These are phyloP conservation scores for Macrobrachium rosenbergii DNA, from an alignment of 1,140 invertebrate genomes.

Conservation along the genomic window DNA sequence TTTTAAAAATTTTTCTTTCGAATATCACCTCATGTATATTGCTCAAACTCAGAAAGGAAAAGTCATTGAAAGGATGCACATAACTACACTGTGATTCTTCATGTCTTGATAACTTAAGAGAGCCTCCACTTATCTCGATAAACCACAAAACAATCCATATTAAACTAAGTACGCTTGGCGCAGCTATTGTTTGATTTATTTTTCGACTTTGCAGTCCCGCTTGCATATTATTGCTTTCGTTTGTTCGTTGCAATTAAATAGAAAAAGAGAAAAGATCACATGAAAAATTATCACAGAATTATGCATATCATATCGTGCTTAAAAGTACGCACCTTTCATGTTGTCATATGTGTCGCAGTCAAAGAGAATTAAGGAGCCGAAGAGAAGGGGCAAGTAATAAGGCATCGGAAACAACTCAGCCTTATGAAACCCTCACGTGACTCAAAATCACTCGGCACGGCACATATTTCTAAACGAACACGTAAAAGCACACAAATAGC, in stretches of 20 bases:
- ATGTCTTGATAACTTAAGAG: background rate
- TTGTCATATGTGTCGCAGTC: constrained; percentile 49
- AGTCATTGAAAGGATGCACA: background rate
- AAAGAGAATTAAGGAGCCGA: constrained; percentile 27
- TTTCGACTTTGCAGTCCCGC: constrained; percentile 63
- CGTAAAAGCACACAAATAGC: constrained; percentile 61
- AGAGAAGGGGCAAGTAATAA: constrained; percentile 18
- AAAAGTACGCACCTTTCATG: constrained; percentile 63
- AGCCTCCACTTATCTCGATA: constrained; percentile 49
- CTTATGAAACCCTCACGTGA: constrained; percentile 32
- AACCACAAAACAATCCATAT: constrained; percentile 61
- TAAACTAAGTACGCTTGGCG: constrained; percentile 61
- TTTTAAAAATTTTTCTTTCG: too few species aligned
- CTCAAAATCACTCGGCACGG: constrained; percentile 20
- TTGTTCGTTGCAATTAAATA: constrained; percentile 63
- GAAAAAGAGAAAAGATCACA: constrained; percentile 64
- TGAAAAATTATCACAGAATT: constrained; percentile 65
- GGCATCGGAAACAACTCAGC: constrained; percentile 34
- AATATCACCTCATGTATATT: too few species aligned
- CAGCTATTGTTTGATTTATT: constrained; percentile 61
- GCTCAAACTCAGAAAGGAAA: too few species aligned
- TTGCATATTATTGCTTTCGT: constrained; percentile 63
- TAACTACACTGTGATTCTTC: background rate
- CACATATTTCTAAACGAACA: constrained; percentile 58
- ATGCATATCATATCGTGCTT: constrained; percentile 65